Evolutionary conservation across 23 tunicate species (phyloP).

Genomic region (Ciona savignyi): DNA sequence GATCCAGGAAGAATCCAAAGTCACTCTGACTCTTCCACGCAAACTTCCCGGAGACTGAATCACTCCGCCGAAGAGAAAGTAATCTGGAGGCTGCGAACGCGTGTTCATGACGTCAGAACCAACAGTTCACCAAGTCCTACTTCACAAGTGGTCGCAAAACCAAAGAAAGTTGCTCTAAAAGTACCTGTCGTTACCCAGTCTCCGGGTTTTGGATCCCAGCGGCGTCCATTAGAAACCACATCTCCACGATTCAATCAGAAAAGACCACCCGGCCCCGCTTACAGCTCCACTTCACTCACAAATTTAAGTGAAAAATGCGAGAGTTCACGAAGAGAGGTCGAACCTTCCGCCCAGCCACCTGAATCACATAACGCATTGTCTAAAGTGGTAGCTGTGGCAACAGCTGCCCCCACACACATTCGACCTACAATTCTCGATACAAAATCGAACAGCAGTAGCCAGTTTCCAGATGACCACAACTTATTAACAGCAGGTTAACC

Average conservation of each 20-base stretch:
- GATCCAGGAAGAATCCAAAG: background rate
- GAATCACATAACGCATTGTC: constrained; percentile 29
- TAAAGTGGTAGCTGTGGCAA: constrained; percentile 62
- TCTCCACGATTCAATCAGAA: background rate
- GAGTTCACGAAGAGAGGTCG: background rate
- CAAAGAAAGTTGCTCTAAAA: constrained; percentile 28
- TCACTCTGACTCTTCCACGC: constrained; percentile 65
- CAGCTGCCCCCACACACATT: constrained; percentile 44
- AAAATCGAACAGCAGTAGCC: constrained; percentile 10
- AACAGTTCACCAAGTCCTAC: constrained; percentile 26
- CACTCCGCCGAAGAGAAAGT: constrained; percentile 68
- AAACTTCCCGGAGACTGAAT: constrained; percentile 27
- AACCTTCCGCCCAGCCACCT: background rate
- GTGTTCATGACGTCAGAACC: constrained; percentile 26
- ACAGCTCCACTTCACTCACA: constrained; percentile 5
- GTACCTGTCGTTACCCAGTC: constrained; percentile 70
- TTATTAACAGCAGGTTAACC: constrained; percentile 22
- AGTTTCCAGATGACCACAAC: constrained; percentile 13
- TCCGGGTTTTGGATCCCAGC: constrained; percentile 38
- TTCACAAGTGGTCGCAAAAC: background rate
- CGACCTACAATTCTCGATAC: constrained; percentile 9
- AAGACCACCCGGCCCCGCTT: background rate
- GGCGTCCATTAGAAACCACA: constrained; percentile 18
- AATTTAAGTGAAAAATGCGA: constrained; percentile 3
- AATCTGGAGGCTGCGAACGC: constrained; percentile 76